Percentiles rank a stretch among this genome's conserved stretches.
These are phyloP conservation scores for Manis pentadactyla DNA, from an alignment of 2,797 vertebrate genomes.

Conservation along the genomic window DNA sequence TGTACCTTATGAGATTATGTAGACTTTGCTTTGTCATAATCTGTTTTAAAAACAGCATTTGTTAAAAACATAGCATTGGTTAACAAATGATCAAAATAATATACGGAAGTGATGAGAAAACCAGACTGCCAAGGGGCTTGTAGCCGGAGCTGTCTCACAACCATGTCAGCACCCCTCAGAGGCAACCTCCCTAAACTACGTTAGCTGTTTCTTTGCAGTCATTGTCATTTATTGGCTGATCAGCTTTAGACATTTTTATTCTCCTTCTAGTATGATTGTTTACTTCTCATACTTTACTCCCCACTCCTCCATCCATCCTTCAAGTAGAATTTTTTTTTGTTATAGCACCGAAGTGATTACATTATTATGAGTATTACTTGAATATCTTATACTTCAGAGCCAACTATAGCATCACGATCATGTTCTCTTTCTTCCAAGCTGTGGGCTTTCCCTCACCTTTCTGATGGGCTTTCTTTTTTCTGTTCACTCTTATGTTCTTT, in stretches of 20 bases:
- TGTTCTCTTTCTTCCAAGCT: neutral
- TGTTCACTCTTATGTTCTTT: neutral
- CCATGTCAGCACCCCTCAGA: neutral
- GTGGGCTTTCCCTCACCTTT: neutral
- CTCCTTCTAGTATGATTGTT: neutral
- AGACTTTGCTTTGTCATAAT: slow-evolving; percentile 11
- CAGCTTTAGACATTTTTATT: slow-evolving; percentile 9
- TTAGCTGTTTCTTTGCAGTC: neutral
- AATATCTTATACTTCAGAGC: neutral
- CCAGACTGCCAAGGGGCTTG: neutral
- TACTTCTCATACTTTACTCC: neutral
- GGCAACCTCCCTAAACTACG: neutral
- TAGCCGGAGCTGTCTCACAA: neutral
- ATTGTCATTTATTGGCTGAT: neutral
- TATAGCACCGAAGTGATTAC: neutral
- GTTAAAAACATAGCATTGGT: neutral
- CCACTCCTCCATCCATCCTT: neutral
- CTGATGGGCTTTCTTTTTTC: neutral
- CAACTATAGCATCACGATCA: neutral
- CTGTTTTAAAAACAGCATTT: slow-evolving; percentile 29
- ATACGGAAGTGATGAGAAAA: neutral
- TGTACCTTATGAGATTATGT: neutral
- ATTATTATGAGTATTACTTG: neutral
- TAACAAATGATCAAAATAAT: slow-evolving; percentile 49
- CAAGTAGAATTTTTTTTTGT: neutral